Base-by-base conservation (phyloP, 1,140 invertebrate species). In the Physella acuta region DNA sequence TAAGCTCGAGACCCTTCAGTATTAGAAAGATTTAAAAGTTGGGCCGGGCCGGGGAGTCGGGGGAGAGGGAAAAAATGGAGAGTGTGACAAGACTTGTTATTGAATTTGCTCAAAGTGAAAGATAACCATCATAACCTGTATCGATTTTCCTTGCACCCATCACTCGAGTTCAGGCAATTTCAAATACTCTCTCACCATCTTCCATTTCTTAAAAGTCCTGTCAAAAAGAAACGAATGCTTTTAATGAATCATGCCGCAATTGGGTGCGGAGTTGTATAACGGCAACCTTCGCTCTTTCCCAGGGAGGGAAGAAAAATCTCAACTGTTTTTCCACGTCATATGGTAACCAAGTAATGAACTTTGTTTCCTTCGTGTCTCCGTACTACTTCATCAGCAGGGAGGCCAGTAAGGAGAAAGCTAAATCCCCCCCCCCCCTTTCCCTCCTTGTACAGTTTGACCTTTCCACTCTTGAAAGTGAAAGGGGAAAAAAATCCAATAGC, bases 91-190 rank as follows among this genome's bases (percentile, higher is more conserved):
- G 39, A 44, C 8, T 44, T 44, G 20, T 44, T 44, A 44, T 44
- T 44, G 39, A 44, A 44, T 44, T 44, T 8, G 39, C 20, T 44
- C 20, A 44, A 44, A 44, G 30, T 39, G 34, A 20, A 39, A 61
- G 59, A 61, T 61, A 61, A 61, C 59, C 59, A 39, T 61, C 59
- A 61, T 61, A 61, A 61, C 33, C 17, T 14, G 11, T 39, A 61
- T 61, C 37, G 59, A 61, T 61, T 39, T 39, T 39, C 39, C 39
- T 20, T 11, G 39, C 39, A 44, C 39, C 39, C 39, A 39, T 61
- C 59, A 37, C 26, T 61, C 24, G 39, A 39, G 59, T 61, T 61
- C 59, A 61, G 36, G n/a, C 59, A 20, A 61, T 61, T 61, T 61
- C 59, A 61, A 61, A 61, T 39, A 61, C 4, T 61, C n/a, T 36